Evolutionary conservation across 2,888 invertebrate genomes (phyloP).

Genomic region (Ganaspis brasiliensis): DNA sequence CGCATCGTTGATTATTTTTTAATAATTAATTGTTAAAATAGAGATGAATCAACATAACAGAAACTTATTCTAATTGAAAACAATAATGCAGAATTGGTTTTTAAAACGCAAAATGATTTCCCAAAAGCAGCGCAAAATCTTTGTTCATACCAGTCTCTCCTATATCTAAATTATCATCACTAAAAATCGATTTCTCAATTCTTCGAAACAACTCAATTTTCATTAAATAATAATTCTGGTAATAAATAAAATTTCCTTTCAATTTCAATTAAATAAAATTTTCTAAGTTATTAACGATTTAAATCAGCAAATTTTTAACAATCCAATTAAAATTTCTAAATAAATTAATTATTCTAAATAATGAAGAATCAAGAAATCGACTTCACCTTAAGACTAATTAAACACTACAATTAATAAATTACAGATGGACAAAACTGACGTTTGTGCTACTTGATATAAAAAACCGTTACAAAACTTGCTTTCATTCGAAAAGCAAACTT

Average conservation of each 20-base stretch:
- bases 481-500: slow-evolving; percentile 5
- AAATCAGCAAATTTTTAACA: too few relatives aligned
- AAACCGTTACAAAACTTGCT: slow-evolving; percentile 14
- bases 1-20: slow-evolving; percentile 16
- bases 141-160: slow-evolving; percentile 34
- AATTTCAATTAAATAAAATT: slow-evolving; percentile 5
- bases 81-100: slow-evolving; percentile 13
- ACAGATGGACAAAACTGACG: slow-evolving; percentile 15
- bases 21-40: slow-evolving; percentile 40
- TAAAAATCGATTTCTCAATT: slow-evolving; percentile 32
- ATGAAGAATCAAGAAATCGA: slow-evolving; percentile 17
- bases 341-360: too few relatives aligned
- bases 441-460: slow-evolving; percentile 37
- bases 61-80: background rate
- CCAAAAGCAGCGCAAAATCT: background rate
- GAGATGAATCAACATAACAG: slow-evolving; percentile 27
- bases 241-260: background rate
- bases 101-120: background rate
- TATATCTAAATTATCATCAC: slow-evolving; percentile 35
- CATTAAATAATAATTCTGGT: background rate
- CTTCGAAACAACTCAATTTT: background rate
- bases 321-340: too few relatives aligned
- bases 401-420: background rate
- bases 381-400: slow-evolving; percentile 3
- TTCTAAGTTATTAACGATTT: too few relatives aligned